phyloP scores from a whole-genome alignment of 1,140 invertebrate genomes.

The Drosophila truncata region DNA sequence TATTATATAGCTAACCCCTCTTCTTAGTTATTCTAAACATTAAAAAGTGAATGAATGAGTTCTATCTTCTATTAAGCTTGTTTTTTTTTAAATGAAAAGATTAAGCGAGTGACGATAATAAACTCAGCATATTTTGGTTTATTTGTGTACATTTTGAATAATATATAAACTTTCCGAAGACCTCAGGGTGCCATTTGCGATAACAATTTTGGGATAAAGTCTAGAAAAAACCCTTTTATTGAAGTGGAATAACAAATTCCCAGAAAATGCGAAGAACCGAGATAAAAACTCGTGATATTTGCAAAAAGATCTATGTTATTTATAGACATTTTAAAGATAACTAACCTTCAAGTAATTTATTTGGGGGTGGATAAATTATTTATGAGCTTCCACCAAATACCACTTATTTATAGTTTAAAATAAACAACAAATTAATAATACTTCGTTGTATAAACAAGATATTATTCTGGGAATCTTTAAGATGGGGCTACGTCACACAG shows the following conservation, averaged over 20 bases:
- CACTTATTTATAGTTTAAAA: neutral
- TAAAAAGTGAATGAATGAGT: neutral
- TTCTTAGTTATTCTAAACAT: neutral
- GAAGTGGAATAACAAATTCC: slow-evolving; percentile 1
- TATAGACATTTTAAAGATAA: slow-evolving; percentile 22
- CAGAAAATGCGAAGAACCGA: neutral
- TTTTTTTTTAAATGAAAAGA: neutral
- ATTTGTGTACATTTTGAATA: neutral
- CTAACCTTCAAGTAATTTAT: slow-evolving; percentile 3
- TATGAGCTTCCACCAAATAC: neutral
- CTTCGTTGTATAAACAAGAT: neutral
- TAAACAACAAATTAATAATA: neutral
- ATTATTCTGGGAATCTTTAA: neutral
- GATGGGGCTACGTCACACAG: neutral
- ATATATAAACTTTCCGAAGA: neutral
- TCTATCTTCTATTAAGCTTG: neutral
- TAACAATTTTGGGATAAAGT: neutral
- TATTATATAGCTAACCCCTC: slow-evolving; percentile 9
- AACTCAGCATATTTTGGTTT: neutral
- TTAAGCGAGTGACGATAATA: neutral
- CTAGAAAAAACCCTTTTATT: neutral
- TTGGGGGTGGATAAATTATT: neutral
- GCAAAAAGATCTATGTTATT: slow-evolving; percentile 5
- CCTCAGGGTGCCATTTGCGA: neutral
- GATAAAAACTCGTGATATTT: slow-evolving; percentile 7